phyloP scores from a whole-genome alignment of 2,888 invertebrate genomes.

The Macrosoma leucophasiata region DNA sequence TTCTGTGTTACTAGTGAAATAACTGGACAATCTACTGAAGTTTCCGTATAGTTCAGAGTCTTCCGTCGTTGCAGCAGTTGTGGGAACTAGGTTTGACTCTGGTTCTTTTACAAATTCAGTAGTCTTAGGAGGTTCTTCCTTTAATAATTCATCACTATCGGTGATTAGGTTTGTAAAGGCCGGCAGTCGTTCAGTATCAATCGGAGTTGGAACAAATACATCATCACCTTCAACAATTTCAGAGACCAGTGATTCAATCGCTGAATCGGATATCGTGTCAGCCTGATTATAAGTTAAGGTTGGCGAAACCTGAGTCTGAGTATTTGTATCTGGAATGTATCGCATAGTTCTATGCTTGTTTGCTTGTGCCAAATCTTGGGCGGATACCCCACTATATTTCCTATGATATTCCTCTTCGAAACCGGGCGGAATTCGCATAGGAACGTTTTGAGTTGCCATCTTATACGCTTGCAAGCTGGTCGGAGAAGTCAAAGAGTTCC shows the following conservation, averaged over 20 bases:
- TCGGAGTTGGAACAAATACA: too few relatives aligned
- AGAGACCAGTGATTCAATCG: slow-evolving; percentile 16
- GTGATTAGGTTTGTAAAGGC: slow-evolving; percentile 14
- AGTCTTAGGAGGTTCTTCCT: too few relatives aligned
- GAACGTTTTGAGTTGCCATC: slow-evolving; percentile 22
- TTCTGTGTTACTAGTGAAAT: slow-evolving; percentile 49
- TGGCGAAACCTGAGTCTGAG: slow-evolving; percentile 35
- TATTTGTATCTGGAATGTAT: slow-evolving; percentile 39
- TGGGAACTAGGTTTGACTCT: too few relatives aligned
- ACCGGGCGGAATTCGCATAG: slow-evolving; percentile 50
- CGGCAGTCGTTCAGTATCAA: slow-evolving; percentile 15
- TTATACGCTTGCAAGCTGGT: slow-evolving; percentile 22
- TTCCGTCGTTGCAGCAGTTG: slow-evolving; percentile 30
- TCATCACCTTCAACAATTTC: slow-evolving; percentile 13
- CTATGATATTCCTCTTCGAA: slow-evolving; percentile 54
- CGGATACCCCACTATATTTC: slow-evolving; percentile 28
- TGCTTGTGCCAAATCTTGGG: slow-evolving; percentile 22
- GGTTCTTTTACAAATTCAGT: too few relatives aligned
- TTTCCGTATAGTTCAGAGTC: slow-evolving; percentile 26
- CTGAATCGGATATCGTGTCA: slow-evolving; percentile 4
- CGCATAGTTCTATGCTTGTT: slow-evolving; percentile 23
- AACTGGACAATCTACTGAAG: slow-evolving; percentile 59
- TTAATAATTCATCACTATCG: too few relatives aligned
- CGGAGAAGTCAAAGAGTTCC: slow-evolving; percentile 44
- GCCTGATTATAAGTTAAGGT: slow-evolving; percentile 27